Base-by-base conservation (phyloP, 2,797 vertebrate genomes). In the Anomalospiza imberbis region DNA sequence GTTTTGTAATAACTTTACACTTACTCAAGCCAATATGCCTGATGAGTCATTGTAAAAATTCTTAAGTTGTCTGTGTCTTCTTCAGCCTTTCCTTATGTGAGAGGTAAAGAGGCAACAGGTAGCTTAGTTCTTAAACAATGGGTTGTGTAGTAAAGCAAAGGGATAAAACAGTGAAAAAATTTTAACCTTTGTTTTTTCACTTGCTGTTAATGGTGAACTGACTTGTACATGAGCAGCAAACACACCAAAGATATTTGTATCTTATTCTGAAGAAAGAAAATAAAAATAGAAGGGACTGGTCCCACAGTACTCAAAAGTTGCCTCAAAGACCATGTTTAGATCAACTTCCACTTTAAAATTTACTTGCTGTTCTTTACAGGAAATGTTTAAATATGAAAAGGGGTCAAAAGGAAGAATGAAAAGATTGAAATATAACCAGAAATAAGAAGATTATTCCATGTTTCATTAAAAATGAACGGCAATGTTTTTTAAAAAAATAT, bases 401-500 rank as follows among this genome's bases (percentile, higher is more conserved):
- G 1, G 2, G 6, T 17, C 8, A 60, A 85, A 91, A 76, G 1
- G 26, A 58, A 36, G 10, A 47, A 47, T 17, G 13, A 44, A 75
- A 65, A 42, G 28, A 61, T 8, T 36, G 22, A 60, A 88, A 60
- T 13, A n/a, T 40, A 67, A 45, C 17, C 5, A 85, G 12, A 86
- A 66, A 73, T 36, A 2, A 60, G 13, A 29, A 62, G 10, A 42
- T 44, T 71, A 61, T 47, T 85, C 14, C 16, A 21, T 12, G 10
- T 45, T 75, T 75, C 19, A 45, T 34, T 40, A 75, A 34, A 66
- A 90, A 81, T 17, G 0, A 72, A 36, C 10, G 28, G 6, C 1
- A 6, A 55, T 29, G 12, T 53, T 34, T 17, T 4, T 3, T 1
- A 11, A 40, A 40, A 50, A 54, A 3, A 9, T 2, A 6, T 20